phyloP scores from a whole-genome alignment of 1,140 invertebrate genomes.

The Chelonus insularis region DNA sequence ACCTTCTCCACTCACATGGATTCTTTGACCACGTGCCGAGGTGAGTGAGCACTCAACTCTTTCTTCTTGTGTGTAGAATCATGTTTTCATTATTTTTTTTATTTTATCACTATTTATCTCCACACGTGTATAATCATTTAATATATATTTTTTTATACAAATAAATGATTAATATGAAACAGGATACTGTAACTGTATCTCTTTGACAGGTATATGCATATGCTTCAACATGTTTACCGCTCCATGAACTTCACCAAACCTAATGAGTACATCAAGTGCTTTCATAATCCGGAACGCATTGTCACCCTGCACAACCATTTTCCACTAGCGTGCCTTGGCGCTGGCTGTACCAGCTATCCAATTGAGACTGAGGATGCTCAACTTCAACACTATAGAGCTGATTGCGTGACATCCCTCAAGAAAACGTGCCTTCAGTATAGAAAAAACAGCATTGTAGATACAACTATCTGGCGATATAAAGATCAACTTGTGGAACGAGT shows the following conservation, averaged over 20 bases:
- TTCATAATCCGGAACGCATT: conserved; percentile 88
- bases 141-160: neutral
- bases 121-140: neutral
- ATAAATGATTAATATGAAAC: conserved; percentile 11
- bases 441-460: conserved; percentile 81
- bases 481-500: conserved; percentile 72
- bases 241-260: conserved; percentile 91
- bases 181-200: conserved; percentile 16
- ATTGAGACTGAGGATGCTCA: conserved; percentile 83
- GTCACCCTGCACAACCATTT: conserved; percentile 92
- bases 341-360: conserved; percentile 83
- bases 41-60: conserved; percentile 32
- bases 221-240: conserved; percentile 90
- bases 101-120: neutral
- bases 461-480: conserved; percentile 86
- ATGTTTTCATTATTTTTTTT: neutral
- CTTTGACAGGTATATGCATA: conserved; percentile 77
- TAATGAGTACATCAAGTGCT: conserved; percentile 92
- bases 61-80: neutral
- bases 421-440: conserved; percentile 83
- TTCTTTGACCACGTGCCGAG: conserved; percentile 82
- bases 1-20: conserved; percentile 78
- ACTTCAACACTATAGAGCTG: conserved; percentile 89
- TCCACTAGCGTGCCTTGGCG: conserved; percentile 83
- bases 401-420: conserved; percentile 87